Percentiles rank a stretch among this genome's conserved stretches.
phyloP scores from a whole-genome alignment of 2,888 invertebrate species.

The Aphodius sticticus region DNA sequence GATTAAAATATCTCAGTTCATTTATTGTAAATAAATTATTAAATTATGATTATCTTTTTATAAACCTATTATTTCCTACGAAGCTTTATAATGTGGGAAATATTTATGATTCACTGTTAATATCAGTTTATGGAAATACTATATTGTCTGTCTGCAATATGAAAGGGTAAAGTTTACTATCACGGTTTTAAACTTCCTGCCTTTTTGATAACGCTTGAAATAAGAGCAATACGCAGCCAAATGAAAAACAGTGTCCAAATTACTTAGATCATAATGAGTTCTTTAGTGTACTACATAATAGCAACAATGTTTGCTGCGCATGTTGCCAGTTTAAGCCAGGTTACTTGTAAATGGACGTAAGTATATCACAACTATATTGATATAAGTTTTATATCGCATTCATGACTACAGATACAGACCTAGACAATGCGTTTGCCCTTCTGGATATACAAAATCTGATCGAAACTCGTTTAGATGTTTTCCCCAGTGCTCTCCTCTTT shows the following conservation, averaged over 20 bases:
- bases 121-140: background rate
- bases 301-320: background rate
- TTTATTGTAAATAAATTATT: background rate
- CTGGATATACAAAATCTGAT: conserved; percentile 37
- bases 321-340: background rate
- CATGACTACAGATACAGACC: conserved; percentile 14
- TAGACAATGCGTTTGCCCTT: conserved; percentile 54
- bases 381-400: background rate
- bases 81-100: background rate
- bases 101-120: background rate
- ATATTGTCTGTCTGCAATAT: background rate
- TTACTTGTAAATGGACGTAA: background rate
- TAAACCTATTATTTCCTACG: background rate
- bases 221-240: background rate
- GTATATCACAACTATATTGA: background rate
- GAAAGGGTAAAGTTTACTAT: background rate
- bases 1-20: background rate
- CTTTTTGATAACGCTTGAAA: background rate
- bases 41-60: background rate
- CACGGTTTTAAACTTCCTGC: background rate
- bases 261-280: background rate
- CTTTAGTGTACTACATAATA: background rate
- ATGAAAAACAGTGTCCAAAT: background rate
- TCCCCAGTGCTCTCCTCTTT: conserved; percentile 27
- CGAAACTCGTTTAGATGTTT: conserved; percentile 29